Base-by-base conservation (phyloP, 1,140 invertebrate species). In the Pogonomyrmex californicus region DNA sequence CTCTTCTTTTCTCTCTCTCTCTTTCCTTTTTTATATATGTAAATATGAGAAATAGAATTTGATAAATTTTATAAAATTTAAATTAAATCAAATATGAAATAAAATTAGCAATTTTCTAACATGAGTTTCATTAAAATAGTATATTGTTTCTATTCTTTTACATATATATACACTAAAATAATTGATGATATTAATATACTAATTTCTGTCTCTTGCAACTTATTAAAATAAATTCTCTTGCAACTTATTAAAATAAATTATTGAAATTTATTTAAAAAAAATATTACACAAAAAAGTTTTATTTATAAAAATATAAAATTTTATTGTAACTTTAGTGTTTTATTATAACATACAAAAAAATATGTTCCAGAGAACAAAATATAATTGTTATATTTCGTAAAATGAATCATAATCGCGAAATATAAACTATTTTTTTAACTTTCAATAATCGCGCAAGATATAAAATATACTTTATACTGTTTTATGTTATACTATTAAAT, bases 331-430 rank as follows among this genome's bases (percentile, higher is more conserved):
- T 4, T 73, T 17, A 38, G 23, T 86, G 90, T 90, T 88, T 91
- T 87, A 91, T 91, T 90, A 88, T 81, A 92, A 91, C 60, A 23
- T 82, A 92, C 78, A 91, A 91, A 92, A 92, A 70, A 86, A 86
- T 38, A 86, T 86, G 23, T 23, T 23, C 23, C 44, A 76, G 73
- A 23, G 33, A 77, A 87, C 62, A 33, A 54, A 60, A 75, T 51
- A 44, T 85, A 73, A 23, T 81, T 23, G 73, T 30, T 49, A 5
- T 62, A 17, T 76, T 88, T 49, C 2, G 3, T 75, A 41, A 71
- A 71, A 73, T 9, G 30, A 68, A 68, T 3, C 9, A 41, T 5
- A 47, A 68, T 49, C 10, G 23, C 10, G 7, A 23, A 66, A 44
- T n/a, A 66, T 68, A 23, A 68, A 23, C 44, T 3, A 47, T 23